Percentiles rank a stretch among this genome's conserved stretches.
phyloP scores from a whole-genome alignment of 2,888 invertebrate genomes.

The Bursaphelenchus okinawaensis region DNA sequence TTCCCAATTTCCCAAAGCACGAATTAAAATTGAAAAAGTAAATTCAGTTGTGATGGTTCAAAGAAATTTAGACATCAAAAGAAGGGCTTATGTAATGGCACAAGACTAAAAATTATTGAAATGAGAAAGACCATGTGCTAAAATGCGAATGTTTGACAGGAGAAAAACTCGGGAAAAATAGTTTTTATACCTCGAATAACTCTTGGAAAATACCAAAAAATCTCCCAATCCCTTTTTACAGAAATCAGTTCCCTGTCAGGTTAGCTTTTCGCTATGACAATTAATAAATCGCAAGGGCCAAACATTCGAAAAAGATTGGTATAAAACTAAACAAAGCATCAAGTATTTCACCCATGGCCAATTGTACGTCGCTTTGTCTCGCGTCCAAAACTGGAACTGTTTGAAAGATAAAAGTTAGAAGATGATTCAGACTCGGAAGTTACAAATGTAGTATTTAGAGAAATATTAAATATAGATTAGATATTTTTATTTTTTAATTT shows the following conservation, averaged over 20 bases:
- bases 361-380: slow-evolving; percentile 29
- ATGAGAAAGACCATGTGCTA: slow-evolving; percentile 21
- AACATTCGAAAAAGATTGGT: slow-evolving; percentile 31
- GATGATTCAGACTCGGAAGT: too few species aligned
- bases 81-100: slow-evolving; percentile 35
- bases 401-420: too few species aligned
- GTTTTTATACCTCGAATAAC: slow-evolving; percentile 27
- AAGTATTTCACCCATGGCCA: slow-evolving; percentile 31
- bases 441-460: too few species aligned
- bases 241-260: slow-evolving; percentile 33
- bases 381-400: slow-evolving; percentile 8
- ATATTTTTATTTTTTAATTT: too few species aligned
- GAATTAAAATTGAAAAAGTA: slow-evolving; percentile 21
- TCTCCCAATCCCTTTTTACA: slow-evolving; percentile 54
- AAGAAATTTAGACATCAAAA: too few species aligned
- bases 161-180: slow-evolving; percentile 11
- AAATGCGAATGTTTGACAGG: slow-evolving; percentile 22
- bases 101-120: slow-evolving; percentile 18
- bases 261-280: slow-evolving; percentile 33
- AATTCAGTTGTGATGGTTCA: too few species aligned
- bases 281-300: slow-evolving; percentile 38
- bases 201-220: slow-evolving; percentile 42
- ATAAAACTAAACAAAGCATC: slow-evolving; percentile 24
- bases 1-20: slow-evolving; percentile 23
- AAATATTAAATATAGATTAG: too few species aligned